Conservation (phyloP, 1,140 invertebrate genomes). For the Tetraneura akinire region DNA sequence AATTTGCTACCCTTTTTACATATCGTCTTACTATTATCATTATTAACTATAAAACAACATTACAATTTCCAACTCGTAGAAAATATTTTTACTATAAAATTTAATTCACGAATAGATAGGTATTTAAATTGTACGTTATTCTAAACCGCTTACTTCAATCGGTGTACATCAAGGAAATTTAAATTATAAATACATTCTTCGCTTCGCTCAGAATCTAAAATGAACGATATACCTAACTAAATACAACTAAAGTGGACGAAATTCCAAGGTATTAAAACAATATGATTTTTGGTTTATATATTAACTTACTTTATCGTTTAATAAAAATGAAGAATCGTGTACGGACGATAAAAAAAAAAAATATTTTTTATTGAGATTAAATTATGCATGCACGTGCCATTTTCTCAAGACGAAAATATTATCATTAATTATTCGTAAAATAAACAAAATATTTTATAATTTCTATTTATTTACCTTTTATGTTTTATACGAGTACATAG, state of each 20-base stretch:
- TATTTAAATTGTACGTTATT: too few relatives aligned
- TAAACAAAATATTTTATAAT: not conserved
- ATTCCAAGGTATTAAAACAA: not conserved
- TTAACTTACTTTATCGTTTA: not conserved
- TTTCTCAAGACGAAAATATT: not conserved
- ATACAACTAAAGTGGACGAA: not conserved
- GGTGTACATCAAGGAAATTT: too few relatives aligned
- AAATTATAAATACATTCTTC: too few relatives aligned
- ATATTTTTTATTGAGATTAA: not conserved
- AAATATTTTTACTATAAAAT: not conserved
- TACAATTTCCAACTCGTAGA: slow-evolving; percentile 11
- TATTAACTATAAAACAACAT: not conserved
- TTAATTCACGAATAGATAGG: not conserved
- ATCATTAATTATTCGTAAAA: not conserved
- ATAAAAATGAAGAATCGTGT: too few relatives aligned
- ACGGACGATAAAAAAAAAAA: too few relatives aligned
- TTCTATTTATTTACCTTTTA: not conserved
- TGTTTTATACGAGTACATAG: too few relatives aligned
- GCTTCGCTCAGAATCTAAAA: too few relatives aligned
- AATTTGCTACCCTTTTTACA: slow-evolving; percentile 5
- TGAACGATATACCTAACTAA: not conserved
- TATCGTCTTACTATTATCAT: not conserved
- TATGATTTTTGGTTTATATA: not conserved
- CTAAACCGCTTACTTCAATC: too few relatives aligned
- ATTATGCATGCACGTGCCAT: not conserved